phyloP scores from a whole-genome alignment of 2,888 invertebrate genomes.

The Tiliacea citrago region DNA sequence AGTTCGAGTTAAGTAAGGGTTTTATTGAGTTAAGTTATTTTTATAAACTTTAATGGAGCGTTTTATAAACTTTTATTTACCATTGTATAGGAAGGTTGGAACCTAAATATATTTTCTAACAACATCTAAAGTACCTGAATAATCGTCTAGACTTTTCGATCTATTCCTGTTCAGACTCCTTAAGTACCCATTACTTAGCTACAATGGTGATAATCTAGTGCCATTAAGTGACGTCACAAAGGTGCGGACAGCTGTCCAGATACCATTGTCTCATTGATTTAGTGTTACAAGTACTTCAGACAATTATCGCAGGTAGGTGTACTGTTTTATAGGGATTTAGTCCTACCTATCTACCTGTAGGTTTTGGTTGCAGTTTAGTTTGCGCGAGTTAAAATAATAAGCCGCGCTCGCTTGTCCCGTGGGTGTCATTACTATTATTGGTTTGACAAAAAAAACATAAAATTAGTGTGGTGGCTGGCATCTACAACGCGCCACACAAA shows the following conservation, averaged over 20 bases:
- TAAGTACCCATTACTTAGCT: conserved; percentile 50
- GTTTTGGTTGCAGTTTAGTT: background rate
- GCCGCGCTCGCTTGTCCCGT: background rate
- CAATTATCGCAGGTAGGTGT: background rate
- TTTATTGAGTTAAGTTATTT: background rate
- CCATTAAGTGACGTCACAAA: conserved; percentile 51
- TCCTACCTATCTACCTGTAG: background rate
- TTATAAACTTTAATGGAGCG: background rate
- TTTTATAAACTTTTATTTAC: background rate
- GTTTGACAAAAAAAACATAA: no score
- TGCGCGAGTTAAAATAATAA: background rate
- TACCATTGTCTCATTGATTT: conserved; percentile 48
- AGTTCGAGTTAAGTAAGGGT: background rate
- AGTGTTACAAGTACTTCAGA: conserved; percentile 35
- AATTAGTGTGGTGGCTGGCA: no score
- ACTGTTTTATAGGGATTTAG: conserved; percentile 1
- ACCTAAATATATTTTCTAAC: background rate
- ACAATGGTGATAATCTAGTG: conserved; percentile 47
- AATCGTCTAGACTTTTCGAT: conserved; percentile 26
- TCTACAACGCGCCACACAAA: no score
- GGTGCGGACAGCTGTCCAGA: conserved; percentile 45
- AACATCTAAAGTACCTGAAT: background rate
- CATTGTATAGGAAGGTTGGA: background rate
- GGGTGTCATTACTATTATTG: background rate
- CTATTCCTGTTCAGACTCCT: background rate